A percentile compares a stretch with the other conserved stretches of the same genome.
These are phyloP conservation scores for Thelaira solivaga DNA, from an alignment of 2,888 invertebrate genomes.

Conservation along the genomic window DNA sequence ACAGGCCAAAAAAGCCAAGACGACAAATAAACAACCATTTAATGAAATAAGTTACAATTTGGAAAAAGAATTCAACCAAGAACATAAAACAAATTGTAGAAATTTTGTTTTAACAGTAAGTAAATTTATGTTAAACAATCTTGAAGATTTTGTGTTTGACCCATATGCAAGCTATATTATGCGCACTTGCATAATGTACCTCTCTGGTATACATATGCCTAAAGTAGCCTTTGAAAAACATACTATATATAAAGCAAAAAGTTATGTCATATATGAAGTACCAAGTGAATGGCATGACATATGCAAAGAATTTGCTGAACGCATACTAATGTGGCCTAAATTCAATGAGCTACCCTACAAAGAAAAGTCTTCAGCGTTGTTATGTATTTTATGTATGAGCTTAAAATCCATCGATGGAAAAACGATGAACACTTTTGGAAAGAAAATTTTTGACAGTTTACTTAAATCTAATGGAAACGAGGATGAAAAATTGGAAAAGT, in stretches of 20 bases:
- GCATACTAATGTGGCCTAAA: conserved; percentile 86
- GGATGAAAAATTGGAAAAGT: conserved; percentile 65
- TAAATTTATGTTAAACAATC: conserved; percentile 88
- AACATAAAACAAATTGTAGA: conserved; percentile 80
- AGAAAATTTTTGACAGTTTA: conserved; percentile 80
- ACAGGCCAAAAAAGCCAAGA: conserved; percentile 71
- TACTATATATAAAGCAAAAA: conserved; percentile 68
- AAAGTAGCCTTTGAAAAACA: conserved; percentile 78
- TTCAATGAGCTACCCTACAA: conserved; percentile 84
- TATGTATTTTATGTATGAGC: conserved; percentile 80
- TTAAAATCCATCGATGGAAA: conserved; percentile 81
- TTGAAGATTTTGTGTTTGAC: conserved; percentile 90
- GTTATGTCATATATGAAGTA: conserved; percentile 74
- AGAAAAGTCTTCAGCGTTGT: conserved; percentile 84
- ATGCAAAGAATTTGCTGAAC: conserved; percentile 81
- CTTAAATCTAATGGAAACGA: conserved; percentile 64
- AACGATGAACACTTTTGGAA: conserved; percentile 81
- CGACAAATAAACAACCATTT: conserved; percentile 62
- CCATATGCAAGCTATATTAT: conserved; percentile 86
- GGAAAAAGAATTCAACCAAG: conserved; percentile 74
- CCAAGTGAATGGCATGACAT: conserved; percentile 81
- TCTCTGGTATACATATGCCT: conserved; percentile 82
- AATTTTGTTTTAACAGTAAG: conserved; percentile 84
- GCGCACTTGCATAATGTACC: conserved; percentile 83
- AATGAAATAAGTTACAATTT: conserved; percentile 72